Percentiles rank a stretch among this genome's conserved stretches.
These are phyloP conservation scores for Lerema accius DNA, from an alignment of 1,140 invertebrate genomes.

Conservation along the genomic window DNA sequence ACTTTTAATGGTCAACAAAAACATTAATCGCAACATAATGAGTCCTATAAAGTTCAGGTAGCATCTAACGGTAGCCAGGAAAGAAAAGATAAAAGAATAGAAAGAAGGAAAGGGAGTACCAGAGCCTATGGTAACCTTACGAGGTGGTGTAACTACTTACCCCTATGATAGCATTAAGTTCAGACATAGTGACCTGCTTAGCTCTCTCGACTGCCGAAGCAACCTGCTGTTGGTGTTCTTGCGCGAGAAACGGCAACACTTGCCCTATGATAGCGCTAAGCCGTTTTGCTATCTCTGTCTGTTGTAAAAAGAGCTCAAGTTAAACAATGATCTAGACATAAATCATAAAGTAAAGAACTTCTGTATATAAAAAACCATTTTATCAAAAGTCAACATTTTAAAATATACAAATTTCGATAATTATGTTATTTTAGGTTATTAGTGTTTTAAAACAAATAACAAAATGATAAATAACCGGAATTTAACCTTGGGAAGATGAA, in stretches of 20 bases:
- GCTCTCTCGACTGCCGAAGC: conserved; percentile 96
- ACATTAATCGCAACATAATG: conserved; percentile 15
- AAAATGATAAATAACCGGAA: too few species aligned
- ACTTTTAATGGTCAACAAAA: conserved; percentile 16
- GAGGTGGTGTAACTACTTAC: conserved; percentile 83
- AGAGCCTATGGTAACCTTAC: conserved; percentile 17
- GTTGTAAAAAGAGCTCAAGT: conserved; percentile 73
- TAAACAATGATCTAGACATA: too few species aligned
- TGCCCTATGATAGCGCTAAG: conserved; percentile 95
- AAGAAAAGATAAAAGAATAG: neutral
- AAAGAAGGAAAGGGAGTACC: conserved; percentile 19
- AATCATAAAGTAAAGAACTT: too few species aligned
- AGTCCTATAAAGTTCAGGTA: conserved; percentile 2
- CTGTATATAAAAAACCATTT: too few species aligned
- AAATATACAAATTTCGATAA: too few species aligned
- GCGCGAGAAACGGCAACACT: conserved; percentile 94
- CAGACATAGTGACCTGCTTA: conserved; percentile 97
- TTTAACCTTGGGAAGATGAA: too few species aligned
- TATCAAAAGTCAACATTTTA: too few species aligned
- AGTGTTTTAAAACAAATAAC: too few species aligned
- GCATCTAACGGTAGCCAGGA: neutral
- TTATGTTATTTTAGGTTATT: too few species aligned
- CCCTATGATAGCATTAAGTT: conserved; percentile 94
- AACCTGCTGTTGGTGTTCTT: conserved; percentile 97
- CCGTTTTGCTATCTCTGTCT: conserved; percentile 97